Percentiles rank a stretch among this genome's conserved stretches.
Conservation (phyloP, 2,888 invertebrate genomes). For the Caradrina clavipalpis region DNA sequence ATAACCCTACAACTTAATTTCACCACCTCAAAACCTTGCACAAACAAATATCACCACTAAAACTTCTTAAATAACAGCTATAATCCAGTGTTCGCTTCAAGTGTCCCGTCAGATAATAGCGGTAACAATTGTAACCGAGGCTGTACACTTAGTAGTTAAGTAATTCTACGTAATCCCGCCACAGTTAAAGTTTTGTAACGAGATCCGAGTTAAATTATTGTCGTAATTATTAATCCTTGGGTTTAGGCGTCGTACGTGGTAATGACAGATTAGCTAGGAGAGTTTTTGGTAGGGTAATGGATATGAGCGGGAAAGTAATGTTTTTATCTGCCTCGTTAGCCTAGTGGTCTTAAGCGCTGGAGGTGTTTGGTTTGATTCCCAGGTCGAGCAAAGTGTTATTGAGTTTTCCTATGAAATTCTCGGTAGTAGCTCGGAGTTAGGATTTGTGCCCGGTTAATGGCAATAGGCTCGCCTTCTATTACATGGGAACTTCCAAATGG, state of each 20-base stretch:
- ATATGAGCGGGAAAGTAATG: not conserved
- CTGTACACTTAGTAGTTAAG: slow-evolving; percentile 45
- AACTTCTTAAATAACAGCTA: slow-evolving; percentile 26
- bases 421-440: no score
- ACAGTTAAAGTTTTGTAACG: slow-evolving; percentile 57
- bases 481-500: no score
- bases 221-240: slow-evolving; percentile 53
- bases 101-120: slow-evolving; percentile 40
- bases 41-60: slow-evolving; percentile 12
- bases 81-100: slow-evolving; percentile 34
- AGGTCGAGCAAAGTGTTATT: no score
- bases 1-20: not conserved
- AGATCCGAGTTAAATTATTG: slow-evolving; percentile 53
- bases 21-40: slow-evolving; percentile 10
- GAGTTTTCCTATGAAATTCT: no score
- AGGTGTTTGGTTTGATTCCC: no score
- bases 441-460: no score
- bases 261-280: slow-evolving; percentile 23
- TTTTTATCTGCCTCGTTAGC: no score
- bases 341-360: no score
- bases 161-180: slow-evolving; percentile 57
- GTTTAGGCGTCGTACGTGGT: slow-evolving; percentile 14
- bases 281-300: not conserved
- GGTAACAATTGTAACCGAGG: slow-evolving; percentile 29
- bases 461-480: no score